Evolutionary conservation across 1,140 invertebrate species (phyloP), one percentile per base, ranked within the genome.

Genomic region (Polyergus mexicanus): DNA sequence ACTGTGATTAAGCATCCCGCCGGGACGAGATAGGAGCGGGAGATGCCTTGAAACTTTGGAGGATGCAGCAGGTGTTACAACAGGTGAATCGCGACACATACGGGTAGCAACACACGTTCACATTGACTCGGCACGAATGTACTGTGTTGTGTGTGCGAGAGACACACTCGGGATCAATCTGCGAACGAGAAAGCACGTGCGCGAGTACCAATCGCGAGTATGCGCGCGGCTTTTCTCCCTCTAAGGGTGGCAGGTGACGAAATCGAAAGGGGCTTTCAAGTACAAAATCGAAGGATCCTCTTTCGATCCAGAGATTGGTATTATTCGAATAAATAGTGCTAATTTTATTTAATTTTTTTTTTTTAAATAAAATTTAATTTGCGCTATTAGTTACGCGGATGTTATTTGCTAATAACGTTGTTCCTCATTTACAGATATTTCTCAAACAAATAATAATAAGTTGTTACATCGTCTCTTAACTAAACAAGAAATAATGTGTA

Each of bases 101-200:
- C 51, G 10, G 10, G 19, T 58, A 13, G 10, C 10, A 60, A 60
- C 6, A 44, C 54, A 62, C 60, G 38, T 74, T 81, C 65, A 74
- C 56, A 81, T 47, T 86, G 69, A 54, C 58, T 28, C 63, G 68
- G 28, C 51, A 47, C 38, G 44, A 62, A 38, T 74, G 69, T n/a
- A 32, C 62, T 75, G 58, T 86, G 78, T 77, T 88, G 72, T 78
- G 77, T 81, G 78, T 19, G 71, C 7, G 51, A 66, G 47, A 74
- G 44, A 84, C 72, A 60, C n/a, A 80, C 69, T 88, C 78, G 78
- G 65, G 74, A 89, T 90, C 84, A 90, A 90, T 88, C 84, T 35
- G 35, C 22, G 25, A 74, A 25, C 69, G 78, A 69, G 75, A 19
- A 11, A 65, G 47, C 44, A 35, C 74, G 62, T 88, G 86, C 86